Base-by-base conservation (phyloP, 2,797 vertebrate species). In the Sebastes melanostomus region DNA sequence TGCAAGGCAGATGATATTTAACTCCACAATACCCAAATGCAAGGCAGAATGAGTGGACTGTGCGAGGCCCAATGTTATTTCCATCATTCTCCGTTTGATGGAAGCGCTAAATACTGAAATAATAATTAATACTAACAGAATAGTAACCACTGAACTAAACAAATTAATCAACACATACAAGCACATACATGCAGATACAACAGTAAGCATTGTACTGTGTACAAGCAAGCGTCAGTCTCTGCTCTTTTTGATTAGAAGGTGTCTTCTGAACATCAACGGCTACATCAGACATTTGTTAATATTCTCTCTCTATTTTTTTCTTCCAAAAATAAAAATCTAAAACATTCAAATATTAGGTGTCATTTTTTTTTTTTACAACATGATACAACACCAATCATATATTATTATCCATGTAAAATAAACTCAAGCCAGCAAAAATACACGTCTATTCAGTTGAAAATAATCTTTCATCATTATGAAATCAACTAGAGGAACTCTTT, bases 391-490 rank as follows among this genome's bases (percentile, higher is more conserved):
- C 69, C 80, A 11, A 88, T 92, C 71, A 92, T 92, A 93, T 90
- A 91, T 91, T 90, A 91, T 91, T 91, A 90, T 93, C 74, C 80
- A 91, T 92, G 93, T 90, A 92, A 94, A 94, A 94, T 94, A 94
- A 87, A 93, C 71, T 92, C 86, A 83, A 87, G 90, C 88, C 90
- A 85, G 92, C 78, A 93, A 94, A 95, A 93, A 94, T 93, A 94
- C 89, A 88, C 30, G 4, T 93, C 88, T 93, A 82, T 89, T 90
- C 81, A 85, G 78, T 77, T 81, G 71, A 94, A 93, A 94, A 94
- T 94, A 91, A 86, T 60, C 83, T 74, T 68, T 89, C 24, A 81
- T 91, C 76, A 68, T 61, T 89, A 87, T 68, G 75, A 88, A 91
- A 92, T 77, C 27, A 86, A 86, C 72, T 72, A 80, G 36, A 82